phyloP scores from a whole-genome alignment of 2,113 vertebrate genomes.

The Thunnus thynnus region DNA sequence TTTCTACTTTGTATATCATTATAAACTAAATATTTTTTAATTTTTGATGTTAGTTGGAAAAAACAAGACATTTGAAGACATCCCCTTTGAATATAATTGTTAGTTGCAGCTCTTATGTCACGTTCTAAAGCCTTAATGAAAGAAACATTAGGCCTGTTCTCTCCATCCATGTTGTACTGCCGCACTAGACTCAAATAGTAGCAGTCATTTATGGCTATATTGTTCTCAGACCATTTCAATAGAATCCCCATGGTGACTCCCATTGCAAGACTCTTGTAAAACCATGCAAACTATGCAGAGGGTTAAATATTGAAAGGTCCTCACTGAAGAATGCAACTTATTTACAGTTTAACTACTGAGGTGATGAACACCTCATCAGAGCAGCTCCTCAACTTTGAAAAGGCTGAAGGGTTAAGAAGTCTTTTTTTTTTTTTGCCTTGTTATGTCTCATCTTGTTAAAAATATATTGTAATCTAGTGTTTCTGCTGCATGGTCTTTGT shows the following conservation, averaged over 20 bases:
- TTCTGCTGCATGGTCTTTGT: not conserved
- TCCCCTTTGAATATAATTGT: too few species aligned
- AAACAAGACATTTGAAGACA: too few species aligned
- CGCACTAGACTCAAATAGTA: not conserved
- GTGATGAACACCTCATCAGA: conserved; percentile 16
- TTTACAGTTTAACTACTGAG: conserved; percentile 51
- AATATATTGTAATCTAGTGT: not conserved
- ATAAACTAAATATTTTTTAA: too few species aligned
- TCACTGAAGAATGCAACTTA: conserved; percentile 45
- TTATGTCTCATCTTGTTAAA: not conserved
- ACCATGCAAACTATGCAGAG: conserved; percentile 39
- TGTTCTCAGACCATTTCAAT: conserved; percentile 34
- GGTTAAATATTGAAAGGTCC: conserved; percentile 69
- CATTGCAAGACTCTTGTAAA: conserved; percentile 49
- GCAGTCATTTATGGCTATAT: conserved; percentile 46
- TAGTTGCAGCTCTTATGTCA: too few species aligned
- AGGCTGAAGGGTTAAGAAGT: conserved; percentile 1
- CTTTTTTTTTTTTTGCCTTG: too few species aligned
- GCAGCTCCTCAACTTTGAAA: conserved; percentile 27
- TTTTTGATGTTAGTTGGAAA: too few species aligned
- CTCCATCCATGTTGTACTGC: not conserved
- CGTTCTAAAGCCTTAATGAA: not conserved
- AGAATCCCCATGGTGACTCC: conserved; percentile 50
- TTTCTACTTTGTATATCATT: too few species aligned
- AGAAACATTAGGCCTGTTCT: conserved; percentile 3